Percentiles rank a stretch among this genome's conserved stretches.
Evolutionary conservation across 1,140 invertebrate genomes (phyloP).

Genomic region (Polypedilum pembai): DNA sequence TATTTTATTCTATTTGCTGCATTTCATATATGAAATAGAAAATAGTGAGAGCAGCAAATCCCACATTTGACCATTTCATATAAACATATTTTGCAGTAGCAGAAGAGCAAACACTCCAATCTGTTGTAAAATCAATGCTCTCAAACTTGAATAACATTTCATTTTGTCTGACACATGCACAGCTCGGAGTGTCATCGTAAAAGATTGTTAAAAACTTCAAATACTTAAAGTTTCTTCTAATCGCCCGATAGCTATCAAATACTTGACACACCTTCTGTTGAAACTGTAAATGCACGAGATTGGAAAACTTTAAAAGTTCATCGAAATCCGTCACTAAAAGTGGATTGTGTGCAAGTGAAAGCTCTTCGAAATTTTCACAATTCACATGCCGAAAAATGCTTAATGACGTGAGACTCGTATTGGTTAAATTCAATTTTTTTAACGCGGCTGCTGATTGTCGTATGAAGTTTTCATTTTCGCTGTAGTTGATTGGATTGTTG

Average conservation of each 20-base stretch:
- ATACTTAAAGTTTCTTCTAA: not conserved
- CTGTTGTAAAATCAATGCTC: not conserved
- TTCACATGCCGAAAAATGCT: not conserved
- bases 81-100: too few species aligned
- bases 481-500: not conserved
- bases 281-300: not conserved
- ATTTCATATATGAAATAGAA: too few species aligned
- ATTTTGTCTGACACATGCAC: not conserved
- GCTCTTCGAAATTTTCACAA: not conserved
- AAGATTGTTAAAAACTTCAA: not conserved
- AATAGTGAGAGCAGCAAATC: too few species aligned
- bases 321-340: not conserved
- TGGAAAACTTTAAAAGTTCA: not conserved
- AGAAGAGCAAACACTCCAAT: not conserved
- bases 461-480: not conserved
- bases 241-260: not conserved
- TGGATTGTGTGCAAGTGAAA: not conserved
- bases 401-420: not conserved
- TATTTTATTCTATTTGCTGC: too few species aligned
- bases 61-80: too few species aligned
- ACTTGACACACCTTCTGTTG: not conserved
- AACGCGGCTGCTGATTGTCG: not conserved
- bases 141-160: not conserved
- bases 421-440: constrained; percentile 3
- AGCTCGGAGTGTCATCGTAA: not conserved